phyloP scores from a whole-genome alignment of 2,113 vertebrate genomes.

The Cyprinodon brontotheroides region DNA sequence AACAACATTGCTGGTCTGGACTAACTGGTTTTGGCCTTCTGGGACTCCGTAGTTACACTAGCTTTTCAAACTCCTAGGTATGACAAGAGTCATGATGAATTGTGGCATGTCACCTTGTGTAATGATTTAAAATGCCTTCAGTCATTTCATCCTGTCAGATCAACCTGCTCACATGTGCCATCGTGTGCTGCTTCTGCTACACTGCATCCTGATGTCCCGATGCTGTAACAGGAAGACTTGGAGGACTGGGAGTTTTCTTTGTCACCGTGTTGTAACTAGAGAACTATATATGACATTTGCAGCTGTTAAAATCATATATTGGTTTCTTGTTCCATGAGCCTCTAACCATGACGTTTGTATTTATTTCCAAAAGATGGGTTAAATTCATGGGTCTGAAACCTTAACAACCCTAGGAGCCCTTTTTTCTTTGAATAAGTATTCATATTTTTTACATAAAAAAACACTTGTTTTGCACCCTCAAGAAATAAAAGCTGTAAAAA shows the following conservation, averaged over 20 bases:
- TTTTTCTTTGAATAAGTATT: no score
- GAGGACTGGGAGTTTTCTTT: no score
- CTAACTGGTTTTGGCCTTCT: not conserved
- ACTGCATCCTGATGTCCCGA: slow-evolving; percentile 39
- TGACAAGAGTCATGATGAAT: slow-evolving; percentile 2
- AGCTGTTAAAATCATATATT: not conserved
- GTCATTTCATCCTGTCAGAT: not conserved
- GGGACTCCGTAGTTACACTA: not conserved
- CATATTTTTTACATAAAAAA: no score
- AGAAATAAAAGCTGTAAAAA: no score
- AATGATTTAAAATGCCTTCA: slow-evolving; percentile 27
- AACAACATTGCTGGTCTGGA: not conserved
- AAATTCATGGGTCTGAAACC: no score
- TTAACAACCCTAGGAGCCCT: no score
- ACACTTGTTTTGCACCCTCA: not conserved
- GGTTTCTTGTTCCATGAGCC: no score
- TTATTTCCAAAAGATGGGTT: not conserved
- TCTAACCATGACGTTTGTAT: not conserved
- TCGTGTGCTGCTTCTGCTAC: slow-evolving; percentile 49
- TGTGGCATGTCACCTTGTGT: not conserved
- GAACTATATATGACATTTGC: not conserved
- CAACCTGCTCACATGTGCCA: slow-evolving; percentile 60
- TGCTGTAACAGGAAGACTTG: not conserved
- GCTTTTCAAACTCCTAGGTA: not conserved
- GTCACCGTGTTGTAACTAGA: not conserved